Percentiles rank a stretch among this genome's conserved stretches.
Evolutionary conservation across 2,113 vertebrate genomes (phyloP).

Genomic region (Pedetes capensis): DNA sequence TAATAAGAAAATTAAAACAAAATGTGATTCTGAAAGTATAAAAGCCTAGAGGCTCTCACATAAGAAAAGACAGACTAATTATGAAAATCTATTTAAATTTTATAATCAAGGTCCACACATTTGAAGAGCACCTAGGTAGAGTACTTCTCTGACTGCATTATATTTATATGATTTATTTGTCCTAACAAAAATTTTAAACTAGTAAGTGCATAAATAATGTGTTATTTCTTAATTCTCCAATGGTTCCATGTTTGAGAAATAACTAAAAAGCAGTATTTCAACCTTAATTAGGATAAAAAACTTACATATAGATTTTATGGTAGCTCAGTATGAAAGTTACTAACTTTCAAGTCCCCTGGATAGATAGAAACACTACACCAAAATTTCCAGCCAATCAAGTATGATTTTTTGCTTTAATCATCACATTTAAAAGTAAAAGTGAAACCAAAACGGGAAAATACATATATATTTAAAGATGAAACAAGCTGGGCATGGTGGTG

Average conservation of each 20-base stretch:
- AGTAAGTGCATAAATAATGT: background rate
- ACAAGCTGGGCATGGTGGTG: too few relatives aligned
- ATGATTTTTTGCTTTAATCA: background rate
- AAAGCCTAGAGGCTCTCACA: background rate
- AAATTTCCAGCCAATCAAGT: background rate
- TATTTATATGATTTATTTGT: background rate
- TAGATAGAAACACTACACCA: background rate
- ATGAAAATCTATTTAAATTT: background rate
- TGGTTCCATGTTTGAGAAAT: background rate
- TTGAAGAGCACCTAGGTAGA: background rate
- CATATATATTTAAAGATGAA: too few relatives aligned
- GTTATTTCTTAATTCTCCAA: background rate
- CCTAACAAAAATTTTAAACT: background rate
- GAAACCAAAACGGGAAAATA: too few relatives aligned
- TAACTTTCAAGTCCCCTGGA: background rate
- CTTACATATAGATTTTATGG: background rate
- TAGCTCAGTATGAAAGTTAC: background rate
- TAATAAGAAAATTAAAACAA: background rate
- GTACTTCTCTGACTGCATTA: background rate
- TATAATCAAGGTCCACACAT: background rate
- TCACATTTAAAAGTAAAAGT: background rate
- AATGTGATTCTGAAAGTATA: background rate
- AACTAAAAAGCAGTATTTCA: background rate
- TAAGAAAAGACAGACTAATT: background rate
- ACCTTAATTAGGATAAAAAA: background rate